phyloP scores from a whole-genome alignment of 2,113 vertebrate genomes.

The Baryphthengus martii region DNA sequence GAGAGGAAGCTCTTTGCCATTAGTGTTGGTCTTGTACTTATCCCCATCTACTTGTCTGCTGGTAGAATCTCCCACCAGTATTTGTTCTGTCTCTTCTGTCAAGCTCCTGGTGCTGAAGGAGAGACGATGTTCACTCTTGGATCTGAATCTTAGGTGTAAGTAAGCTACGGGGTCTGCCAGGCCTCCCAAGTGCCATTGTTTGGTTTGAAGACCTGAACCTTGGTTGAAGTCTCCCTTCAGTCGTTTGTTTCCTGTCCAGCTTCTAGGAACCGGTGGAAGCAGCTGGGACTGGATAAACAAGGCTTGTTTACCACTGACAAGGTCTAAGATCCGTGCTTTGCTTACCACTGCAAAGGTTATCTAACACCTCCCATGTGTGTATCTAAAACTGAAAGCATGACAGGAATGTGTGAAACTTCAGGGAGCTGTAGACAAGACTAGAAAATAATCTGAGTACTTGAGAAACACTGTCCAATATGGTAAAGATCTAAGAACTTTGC shows the following conservation, averaged over 20 bases:
- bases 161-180: background rate
- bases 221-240: background rate
- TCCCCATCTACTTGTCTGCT: background rate
- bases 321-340: background rate
- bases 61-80: background rate
- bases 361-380: background rate
- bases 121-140: background rate
- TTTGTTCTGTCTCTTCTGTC: background rate
- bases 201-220: background rate
- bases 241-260: background rate
- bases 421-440: slow-evolving; percentile 10
- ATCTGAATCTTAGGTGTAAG: background rate
- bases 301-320: background rate
- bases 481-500: background rate
- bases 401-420: background rate
- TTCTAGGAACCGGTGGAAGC: background rate
- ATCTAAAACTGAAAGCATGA: slow-evolving; percentile 16
- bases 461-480: background rate
- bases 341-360: background rate
- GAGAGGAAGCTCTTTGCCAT: background rate
- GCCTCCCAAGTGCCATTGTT: background rate
- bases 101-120: background rate
- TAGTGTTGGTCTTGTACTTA: background rate
- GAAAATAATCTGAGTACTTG: background rate
- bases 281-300: background rate